A percentile compares a stretch with the other conserved stretches of the same genome.
phyloP scores from a whole-genome alignment of 2,888 invertebrate genomes.

The Drosophila stalkeri region DNA sequence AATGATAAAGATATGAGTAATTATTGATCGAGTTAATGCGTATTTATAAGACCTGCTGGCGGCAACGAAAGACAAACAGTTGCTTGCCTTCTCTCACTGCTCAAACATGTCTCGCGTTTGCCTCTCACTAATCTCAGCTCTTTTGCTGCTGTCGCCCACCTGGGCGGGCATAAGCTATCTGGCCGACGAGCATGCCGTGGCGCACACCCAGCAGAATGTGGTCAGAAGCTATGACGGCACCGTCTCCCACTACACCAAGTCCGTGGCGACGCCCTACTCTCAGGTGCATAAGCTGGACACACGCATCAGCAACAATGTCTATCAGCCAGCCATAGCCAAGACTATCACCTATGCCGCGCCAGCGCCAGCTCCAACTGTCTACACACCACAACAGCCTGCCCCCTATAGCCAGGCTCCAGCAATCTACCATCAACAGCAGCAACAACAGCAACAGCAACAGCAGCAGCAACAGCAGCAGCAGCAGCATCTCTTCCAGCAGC shows the following conservation, averaged over 20 bases:
- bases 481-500: conserved; percentile 29
- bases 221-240: conserved; percentile 86
- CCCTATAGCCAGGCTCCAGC: conserved; percentile 69
- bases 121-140: conserved; percentile 86
- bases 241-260: conserved; percentile 87
- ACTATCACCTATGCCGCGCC: conserved; percentile 79
- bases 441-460: too few species aligned
- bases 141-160: conserved; percentile 85
- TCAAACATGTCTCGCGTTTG: conserved; percentile 85
- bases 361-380: conserved; percentile 57
- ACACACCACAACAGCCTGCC: conserved; percentile 56
- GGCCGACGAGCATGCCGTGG: conserved; percentile 75
- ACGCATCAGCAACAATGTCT: conserved; percentile 87
- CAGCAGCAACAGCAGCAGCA: conserved; percentile 3
- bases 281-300: conserved; percentile 87
- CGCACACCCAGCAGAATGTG: conserved; percentile 86
- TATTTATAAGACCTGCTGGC: conserved; percentile 55
- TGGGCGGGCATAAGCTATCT: conserved; percentile 86
- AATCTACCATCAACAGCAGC: conserved; percentile 42
- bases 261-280: conserved; percentile 87
- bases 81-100: conserved; percentile 44
- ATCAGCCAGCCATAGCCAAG: conserved; percentile 85
- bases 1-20: conserved; percentile 39
- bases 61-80: conserved; percentile 66
- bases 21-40: conserved; percentile 42